phyloP scores from a whole-genome alignment of 2,113 vertebrate species.

The Microcebus lehilahytsara region DNA sequence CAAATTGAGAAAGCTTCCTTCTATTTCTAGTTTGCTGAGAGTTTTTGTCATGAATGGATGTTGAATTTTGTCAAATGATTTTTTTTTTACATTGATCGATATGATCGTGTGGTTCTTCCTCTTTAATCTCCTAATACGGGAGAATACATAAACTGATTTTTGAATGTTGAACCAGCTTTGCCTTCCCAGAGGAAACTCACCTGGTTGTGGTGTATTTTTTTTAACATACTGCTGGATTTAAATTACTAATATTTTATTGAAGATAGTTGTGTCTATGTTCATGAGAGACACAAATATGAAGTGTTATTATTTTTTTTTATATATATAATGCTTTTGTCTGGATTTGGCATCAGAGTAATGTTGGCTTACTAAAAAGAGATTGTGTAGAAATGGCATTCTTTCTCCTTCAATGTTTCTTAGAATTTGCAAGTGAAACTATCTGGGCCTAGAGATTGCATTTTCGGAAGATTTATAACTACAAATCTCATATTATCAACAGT shows the following conservation, averaged over 20 bases:
- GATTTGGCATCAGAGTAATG: neutral
- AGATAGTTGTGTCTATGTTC: neutral
- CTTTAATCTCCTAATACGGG: neutral
- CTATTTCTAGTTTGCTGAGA: neutral
- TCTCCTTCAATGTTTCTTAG: neutral
- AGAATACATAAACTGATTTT: neutral
- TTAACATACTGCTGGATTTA: neutral
- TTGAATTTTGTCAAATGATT: neutral
- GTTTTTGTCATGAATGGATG: neutral
- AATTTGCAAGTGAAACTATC: neutral
- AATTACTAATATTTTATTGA: neutral
- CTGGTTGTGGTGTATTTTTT: neutral
- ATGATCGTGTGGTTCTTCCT: neutral
- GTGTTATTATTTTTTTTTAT: too few species aligned
- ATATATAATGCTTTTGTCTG: neutral
- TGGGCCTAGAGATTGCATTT: neutral
- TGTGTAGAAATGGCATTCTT: neutral
- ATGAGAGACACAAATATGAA: neutral
- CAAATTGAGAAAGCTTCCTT: neutral
- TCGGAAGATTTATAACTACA: neutral
- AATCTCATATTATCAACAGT: neutral
- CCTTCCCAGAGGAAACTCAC: neutral
- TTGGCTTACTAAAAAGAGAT: neutral
- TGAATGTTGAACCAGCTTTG: neutral
- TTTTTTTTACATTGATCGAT: neutral